Conservation (phyloP, 2,113 vertebrate species). For the Brachypodius melanocephalos region DNA sequence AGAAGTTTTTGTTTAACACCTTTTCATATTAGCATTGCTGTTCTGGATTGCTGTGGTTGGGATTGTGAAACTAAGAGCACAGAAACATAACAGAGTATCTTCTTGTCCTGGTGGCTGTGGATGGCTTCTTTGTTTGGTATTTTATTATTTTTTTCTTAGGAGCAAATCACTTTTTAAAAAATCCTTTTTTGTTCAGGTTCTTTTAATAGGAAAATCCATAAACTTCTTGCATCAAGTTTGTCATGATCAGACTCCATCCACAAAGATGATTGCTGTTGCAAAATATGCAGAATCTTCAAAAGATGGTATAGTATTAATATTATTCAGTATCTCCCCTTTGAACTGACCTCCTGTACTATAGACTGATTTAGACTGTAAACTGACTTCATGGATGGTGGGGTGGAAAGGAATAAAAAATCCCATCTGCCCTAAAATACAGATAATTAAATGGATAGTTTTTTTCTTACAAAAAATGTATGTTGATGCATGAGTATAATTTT, state of each 20-base stretch:
- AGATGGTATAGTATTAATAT: conserved; percentile 77
- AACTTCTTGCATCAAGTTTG: conserved; percentile 99
- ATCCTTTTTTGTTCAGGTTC: conserved; percentile 75
- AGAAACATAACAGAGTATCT: not conserved
- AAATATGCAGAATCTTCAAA: conserved; percentile 86
- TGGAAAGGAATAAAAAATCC: not conserved
- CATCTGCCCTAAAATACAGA: not conserved
- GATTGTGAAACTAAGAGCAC: not conserved
- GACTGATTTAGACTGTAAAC: not conserved
- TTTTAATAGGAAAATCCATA: conserved; percentile 97
- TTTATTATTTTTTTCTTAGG: not conserved
- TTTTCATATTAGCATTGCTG: not conserved
- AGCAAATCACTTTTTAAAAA: not conserved
- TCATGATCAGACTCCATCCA: conserved; percentile 89
- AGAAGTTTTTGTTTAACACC: not conserved
- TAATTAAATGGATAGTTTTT: not conserved
- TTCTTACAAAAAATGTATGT: not conserved
- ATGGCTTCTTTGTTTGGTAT: not conserved
- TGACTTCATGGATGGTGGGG: not conserved
- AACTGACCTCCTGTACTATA: not conserved
- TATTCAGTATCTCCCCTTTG: not conserved
- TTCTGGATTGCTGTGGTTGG: not conserved
- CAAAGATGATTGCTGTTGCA: conserved; percentile 85
- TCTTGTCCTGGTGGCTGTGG: not conserved
- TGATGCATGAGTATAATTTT: not conserved